A percentile compares a stretch with the other conserved stretches of the same genome.
These are phyloP conservation scores for Propithecus deckenii DNA, from an alignment of 2,797 vertebrate species.

Conservation along the genomic window DNA sequence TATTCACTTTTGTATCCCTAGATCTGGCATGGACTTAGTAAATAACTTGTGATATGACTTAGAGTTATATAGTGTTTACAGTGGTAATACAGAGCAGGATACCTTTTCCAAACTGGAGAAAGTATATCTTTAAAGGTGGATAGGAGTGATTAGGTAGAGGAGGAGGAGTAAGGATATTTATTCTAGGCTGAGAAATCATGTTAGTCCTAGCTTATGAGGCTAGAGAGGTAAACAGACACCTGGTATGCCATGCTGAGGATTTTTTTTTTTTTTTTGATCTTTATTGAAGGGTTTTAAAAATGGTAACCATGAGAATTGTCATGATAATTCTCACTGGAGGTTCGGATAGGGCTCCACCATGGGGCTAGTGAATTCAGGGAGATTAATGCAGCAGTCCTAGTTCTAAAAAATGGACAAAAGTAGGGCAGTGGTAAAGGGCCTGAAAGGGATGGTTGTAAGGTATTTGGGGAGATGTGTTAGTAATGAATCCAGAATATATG, in stretches of 20 bases:
- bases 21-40: not conserved
- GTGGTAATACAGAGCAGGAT: not conserved
- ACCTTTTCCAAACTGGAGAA: not conserved
- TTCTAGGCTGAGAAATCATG: not conserved
- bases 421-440: not conserved
- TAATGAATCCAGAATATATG: not conserved
- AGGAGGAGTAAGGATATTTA: not conserved
- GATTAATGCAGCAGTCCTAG: not conserved
- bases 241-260: not conserved
- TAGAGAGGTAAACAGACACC: not conserved
- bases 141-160: not conserved
- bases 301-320: not conserved
- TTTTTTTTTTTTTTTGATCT: not conserved
- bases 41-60: conserved; percentile 41
- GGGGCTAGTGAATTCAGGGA: not conserved
- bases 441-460: not conserved
- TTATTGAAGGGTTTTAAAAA: conserved; percentile 16
- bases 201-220: not conserved
- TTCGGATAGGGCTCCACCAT: not conserved
- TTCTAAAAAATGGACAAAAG: not conserved
- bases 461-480: not conserved
- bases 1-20: conserved; percentile 19
- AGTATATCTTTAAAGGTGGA: not conserved
- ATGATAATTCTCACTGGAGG: not conserved
- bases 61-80: not conserved